Percentiles rank a stretch among this genome's conserved stretches.
phyloP scores from a whole-genome alignment of 2,888 invertebrate genomes.

The Siphonodentalium dalli region DNA sequence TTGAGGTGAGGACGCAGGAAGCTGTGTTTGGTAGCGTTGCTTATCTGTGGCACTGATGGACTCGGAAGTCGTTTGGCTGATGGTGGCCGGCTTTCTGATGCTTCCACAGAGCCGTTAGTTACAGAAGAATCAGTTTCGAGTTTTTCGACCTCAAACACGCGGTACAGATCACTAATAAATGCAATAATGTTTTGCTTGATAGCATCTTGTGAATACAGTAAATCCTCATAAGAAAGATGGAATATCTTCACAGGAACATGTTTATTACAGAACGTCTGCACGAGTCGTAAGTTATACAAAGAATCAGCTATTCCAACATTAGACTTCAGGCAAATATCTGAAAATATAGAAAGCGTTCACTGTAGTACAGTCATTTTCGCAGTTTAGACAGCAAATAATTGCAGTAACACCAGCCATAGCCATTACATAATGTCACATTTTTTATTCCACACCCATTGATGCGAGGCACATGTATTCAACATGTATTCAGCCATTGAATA shows the following conservation, averaged over 20 bases:
- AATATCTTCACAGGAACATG: slow-evolving; percentile 87
- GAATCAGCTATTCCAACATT: slow-evolving; percentile 86
- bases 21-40: slow-evolving; percentile 57
- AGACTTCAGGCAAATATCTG: slow-evolving; percentile 67
- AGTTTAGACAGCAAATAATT: too few species aligned
- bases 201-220: slow-evolving; percentile 92
- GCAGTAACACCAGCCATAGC: neutral
- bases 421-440: too few species aligned
- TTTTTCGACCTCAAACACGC: slow-evolving; percentile 85
- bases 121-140: too few species aligned
- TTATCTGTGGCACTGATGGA: slow-evolving; percentile 38
- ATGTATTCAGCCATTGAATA: too few species aligned
- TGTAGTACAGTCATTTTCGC: neutral
- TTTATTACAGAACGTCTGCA: slow-evolving; percentile 84
- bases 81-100: neutral
- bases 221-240: slow-evolving; percentile 94
- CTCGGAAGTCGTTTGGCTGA: slow-evolving; percentile 9
- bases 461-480: too few species aligned
- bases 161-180: slow-evolving; percentile 92
- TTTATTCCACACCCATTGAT: too few species aligned
- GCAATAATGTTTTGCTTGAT: slow-evolving; percentile 88
- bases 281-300: slow-evolving; percentile 87
- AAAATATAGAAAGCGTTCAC: slow-evolving; percentile 20
- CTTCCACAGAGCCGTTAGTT: too few species aligned
- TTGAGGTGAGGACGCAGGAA: slow-evolving; percentile 39